Evolutionary conservation across 2,113 vertebrate species (phyloP).

Genomic region (Sander vitreus): DNA sequence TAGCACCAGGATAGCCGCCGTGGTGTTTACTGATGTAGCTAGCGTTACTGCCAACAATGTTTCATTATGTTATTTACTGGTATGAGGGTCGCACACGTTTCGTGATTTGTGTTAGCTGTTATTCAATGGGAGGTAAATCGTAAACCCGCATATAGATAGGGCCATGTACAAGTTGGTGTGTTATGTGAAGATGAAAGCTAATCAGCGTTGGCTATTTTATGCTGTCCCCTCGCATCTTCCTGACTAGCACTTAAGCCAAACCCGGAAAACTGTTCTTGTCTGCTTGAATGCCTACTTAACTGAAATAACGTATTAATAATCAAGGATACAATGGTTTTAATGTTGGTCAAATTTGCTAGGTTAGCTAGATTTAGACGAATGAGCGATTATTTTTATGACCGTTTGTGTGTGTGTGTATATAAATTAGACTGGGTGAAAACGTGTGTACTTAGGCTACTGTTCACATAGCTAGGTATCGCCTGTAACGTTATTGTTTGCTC

Average conservation of each 20-base stretch:
- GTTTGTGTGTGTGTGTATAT: not conserved
- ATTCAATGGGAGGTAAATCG: not conserved
- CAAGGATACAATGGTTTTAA: not conserved
- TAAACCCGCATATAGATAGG: not conserved
- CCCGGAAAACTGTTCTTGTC: conserved; percentile 80
- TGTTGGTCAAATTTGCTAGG: not conserved
- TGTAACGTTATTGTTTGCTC: not conserved
- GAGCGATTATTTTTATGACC: not conserved
- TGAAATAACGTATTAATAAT: not conserved
- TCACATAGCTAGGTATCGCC: not conserved
- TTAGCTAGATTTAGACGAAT: not conserved
- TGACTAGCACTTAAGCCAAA: conserved; percentile 68
- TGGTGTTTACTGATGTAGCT: conserved; percentile 69
- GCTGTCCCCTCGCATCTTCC: conserved; percentile 72
- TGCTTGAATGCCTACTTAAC: not conserved
- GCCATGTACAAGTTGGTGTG: not conserved
- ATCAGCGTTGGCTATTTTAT: conserved; percentile 49
- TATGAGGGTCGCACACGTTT: not conserved
- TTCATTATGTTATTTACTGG: not conserved
- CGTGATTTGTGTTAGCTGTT: too few species aligned
- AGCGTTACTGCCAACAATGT: not conserved
- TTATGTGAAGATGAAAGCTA: conserved; percentile 31
- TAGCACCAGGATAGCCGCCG: conserved; percentile 71
- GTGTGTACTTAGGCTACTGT: conserved; percentile 9
- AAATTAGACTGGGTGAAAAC: not conserved